Evolutionary conservation across 2,113 vertebrate genomes (phyloP).

Genomic region (Sylvilagus bachmani): DNA sequence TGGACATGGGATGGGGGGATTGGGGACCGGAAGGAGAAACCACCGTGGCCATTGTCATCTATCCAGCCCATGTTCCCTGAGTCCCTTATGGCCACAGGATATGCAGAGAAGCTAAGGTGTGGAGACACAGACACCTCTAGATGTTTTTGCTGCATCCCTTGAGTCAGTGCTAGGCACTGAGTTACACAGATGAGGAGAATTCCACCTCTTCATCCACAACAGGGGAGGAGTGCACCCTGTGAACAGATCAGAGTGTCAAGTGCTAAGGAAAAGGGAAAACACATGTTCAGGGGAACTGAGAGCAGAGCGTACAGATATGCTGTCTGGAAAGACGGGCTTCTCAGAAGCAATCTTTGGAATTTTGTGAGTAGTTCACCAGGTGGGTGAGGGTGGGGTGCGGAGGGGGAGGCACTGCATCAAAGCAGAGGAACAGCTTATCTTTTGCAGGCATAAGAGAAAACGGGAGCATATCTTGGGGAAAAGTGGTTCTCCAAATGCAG

Average conservation of each 20-base stretch:
- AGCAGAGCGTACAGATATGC: not conserved
- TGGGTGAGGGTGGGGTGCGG: not conserved
- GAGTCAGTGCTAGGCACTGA: not conserved
- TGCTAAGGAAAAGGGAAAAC: constrained; percentile 27
- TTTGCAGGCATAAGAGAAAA: not conserved
- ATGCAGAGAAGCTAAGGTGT: not conserved
- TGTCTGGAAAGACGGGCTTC: not conserved
- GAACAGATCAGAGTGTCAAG: not conserved
- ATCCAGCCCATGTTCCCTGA: not conserved
- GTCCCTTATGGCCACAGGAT: not conserved
- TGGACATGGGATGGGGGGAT: not conserved
- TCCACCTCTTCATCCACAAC: not conserved
- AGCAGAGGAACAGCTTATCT: not conserved
- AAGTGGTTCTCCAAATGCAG: not conserved
- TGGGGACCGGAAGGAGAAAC: not conserved
- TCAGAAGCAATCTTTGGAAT: not conserved
- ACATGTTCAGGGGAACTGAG: not conserved
- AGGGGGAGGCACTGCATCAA: not conserved
- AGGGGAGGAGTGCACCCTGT: not conserved
- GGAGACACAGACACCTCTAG: not conserved
- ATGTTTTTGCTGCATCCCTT: not conserved
- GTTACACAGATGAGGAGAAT: not conserved
- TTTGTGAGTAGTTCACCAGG: not conserved
- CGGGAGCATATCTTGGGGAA: not conserved
- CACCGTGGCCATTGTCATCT: not conserved